A percentile compares a stretch with the other conserved stretches of the same genome.
phyloP scores from a whole-genome alignment of 2,797 vertebrate genomes.

The Echiichthys vipera region DNA sequence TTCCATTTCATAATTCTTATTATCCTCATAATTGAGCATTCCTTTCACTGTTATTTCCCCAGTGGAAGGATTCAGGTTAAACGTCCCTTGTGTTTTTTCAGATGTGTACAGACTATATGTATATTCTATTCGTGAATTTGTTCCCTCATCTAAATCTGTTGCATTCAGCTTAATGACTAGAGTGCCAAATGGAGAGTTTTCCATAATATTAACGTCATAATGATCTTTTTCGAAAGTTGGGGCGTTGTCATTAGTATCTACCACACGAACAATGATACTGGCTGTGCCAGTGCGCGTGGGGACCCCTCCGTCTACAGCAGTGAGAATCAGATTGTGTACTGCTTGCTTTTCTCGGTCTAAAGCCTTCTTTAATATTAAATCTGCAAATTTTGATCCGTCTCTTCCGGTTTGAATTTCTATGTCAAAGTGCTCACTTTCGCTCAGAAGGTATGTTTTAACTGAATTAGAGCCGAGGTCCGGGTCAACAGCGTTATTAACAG shows the following conservation, averaged over 20 bases:
- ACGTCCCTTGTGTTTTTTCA: constrained; percentile 71
- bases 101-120: constrained; percentile 74
- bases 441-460: constrained; percentile 67
- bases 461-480: constrained; percentile 74
- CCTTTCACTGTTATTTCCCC: constrained; percentile 83
- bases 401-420: constrained; percentile 66
- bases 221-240: constrained; percentile 73
- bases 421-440: constrained; percentile 66
- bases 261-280: constrained; percentile 76
- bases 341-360: constrained; percentile 72
- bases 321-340: constrained; percentile 70
- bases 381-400: constrained; percentile 64
- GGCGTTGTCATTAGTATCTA: constrained; percentile 84
- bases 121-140: constrained; percentile 59
- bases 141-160: constrained; percentile 74
- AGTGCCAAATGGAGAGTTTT: constrained; percentile 77
- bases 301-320: constrained; percentile 74
- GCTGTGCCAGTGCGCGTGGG: constrained; percentile 72
- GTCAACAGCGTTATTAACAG: constrained; percentile 74
- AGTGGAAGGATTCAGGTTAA: constrained; percentile 64
- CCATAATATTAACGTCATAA: constrained; percentile 67
- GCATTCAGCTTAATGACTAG: constrained; percentile 82
- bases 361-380: constrained; percentile 58
- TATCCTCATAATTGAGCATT: constrained; percentile 85
- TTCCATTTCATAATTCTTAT: constrained; percentile 83